Conservation (phyloP, 2,888 invertebrate species). For the Fragum sueziense region DNA sequence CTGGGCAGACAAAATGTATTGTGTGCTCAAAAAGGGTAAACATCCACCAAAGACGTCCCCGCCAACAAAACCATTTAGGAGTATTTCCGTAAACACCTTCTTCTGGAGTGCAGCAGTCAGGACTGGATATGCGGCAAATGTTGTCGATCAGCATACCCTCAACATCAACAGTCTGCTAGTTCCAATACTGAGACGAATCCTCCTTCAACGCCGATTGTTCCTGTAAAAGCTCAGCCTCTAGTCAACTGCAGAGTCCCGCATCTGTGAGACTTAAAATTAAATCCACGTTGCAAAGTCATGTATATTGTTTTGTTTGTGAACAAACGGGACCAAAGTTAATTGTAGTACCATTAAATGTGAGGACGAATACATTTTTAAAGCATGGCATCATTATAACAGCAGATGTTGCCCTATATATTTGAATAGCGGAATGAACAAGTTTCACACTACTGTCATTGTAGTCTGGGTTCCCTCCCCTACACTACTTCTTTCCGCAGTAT, state of each 20-base stretch:
- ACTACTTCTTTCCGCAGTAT: too few species aligned
- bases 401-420: slow-evolving; percentile 34
- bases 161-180: not conserved
- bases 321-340: slow-evolving; percentile 28
- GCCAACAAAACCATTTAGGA: too few species aligned
- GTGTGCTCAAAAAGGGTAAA: too few species aligned
- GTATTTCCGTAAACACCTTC: too few species aligned
- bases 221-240: too few species aligned
- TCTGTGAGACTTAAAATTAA: not conserved
- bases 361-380: slow-evolving; percentile 3
- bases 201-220: not conserved
- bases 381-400: slow-evolving; percentile 17
- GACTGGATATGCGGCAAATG: too few species aligned
- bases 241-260: slow-evolving; percentile 10
- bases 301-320: slow-evolving; percentile 25
- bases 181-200: not conserved
- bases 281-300: slow-evolving; percentile 22
- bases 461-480: too few species aligned
- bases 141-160: too few species aligned
- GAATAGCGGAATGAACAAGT: not conserved
- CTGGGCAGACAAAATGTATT: too few species aligned
- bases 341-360: not conserved
- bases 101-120: too few species aligned
- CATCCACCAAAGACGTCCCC: too few species aligned
- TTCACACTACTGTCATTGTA: too few species aligned